Percentiles rank a stretch among this genome's conserved stretches.
phyloP scores from a whole-genome alignment of 2,113 vertebrate species.

The Cyprinodon variegatus region DNA sequence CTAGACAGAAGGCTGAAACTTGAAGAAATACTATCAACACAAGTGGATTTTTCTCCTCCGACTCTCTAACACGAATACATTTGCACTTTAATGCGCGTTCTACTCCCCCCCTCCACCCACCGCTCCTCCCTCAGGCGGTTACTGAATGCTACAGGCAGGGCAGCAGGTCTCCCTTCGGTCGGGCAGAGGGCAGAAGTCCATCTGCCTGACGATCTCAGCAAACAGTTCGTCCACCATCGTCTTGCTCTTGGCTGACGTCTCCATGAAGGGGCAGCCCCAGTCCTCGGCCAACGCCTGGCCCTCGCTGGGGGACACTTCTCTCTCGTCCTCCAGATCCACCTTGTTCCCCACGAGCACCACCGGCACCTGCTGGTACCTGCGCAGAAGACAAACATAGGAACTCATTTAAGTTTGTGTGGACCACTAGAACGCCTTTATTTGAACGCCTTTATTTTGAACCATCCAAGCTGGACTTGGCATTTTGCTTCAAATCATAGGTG shows the following conservation, averaged over 20 bases:
- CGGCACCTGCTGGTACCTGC: slow-evolving; percentile 94
- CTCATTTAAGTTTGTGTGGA: not conserved
- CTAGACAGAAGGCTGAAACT: not conserved
- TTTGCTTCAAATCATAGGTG: no score
- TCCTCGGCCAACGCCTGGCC: slow-evolving; percentile 94
- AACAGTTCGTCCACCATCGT: slow-evolving; percentile 98
- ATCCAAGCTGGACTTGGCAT: no score
- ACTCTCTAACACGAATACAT: slow-evolving; percentile 32
- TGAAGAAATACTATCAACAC: slow-evolving; percentile 17
- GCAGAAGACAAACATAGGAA: not conserved
- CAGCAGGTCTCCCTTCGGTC: slow-evolving; percentile 93
- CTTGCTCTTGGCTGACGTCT: slow-evolving; percentile 97
- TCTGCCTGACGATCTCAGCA: slow-evolving; percentile 94
- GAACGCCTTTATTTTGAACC: not conserved
- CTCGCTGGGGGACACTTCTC: slow-evolving; percentile 91
- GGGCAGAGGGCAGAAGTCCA: slow-evolving; percentile 97
- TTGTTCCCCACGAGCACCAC: slow-evolving; percentile 97
- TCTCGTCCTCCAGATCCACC: slow-evolving; percentile 94
- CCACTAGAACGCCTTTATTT: not conserved
- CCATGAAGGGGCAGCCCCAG: slow-evolving; percentile 98
- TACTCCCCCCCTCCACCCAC: slow-evolving; percentile 14
- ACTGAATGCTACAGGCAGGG: slow-evolving; percentile 93
- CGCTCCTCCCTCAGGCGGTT: slow-evolving; percentile 62
- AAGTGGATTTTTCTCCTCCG: slow-evolving; percentile 26
- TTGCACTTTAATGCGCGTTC: slow-evolving; percentile 14